Evolutionary conservation across 2,113 vertebrate genomes (phyloP).

Genomic region (Shinisaurus crocodilurus): DNA sequence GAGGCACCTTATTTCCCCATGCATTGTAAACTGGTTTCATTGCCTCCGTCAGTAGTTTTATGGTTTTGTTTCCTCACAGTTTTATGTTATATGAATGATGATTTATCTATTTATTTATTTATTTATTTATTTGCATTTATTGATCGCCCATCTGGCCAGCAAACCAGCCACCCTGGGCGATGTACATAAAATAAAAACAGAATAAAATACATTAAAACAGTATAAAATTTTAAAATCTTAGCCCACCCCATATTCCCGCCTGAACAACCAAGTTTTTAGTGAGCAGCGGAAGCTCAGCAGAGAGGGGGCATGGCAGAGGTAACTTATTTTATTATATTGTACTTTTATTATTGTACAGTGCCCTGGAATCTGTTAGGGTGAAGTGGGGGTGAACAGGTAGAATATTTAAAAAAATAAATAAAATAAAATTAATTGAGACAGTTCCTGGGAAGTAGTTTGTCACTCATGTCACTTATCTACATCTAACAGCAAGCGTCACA

Average conservation of each 20-base stretch:
- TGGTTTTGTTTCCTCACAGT: background rate
- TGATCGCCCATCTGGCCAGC: no score
- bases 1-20: background rate
- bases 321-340: no score
- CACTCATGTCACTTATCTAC: background rate
- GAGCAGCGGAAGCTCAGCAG: no score
- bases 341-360: background rate
- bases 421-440: background rate
- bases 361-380: background rate
- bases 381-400: background rate
- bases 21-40: background rate
- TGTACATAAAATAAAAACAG: no score
- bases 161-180: no score
- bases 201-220: no score
- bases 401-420: background rate
- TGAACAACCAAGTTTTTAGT: no score
- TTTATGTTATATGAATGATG: background rate
- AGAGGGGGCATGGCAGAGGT: no score
- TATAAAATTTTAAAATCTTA: no score
- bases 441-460: background rate
- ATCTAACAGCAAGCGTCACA: slow-evolving; percentile 26
- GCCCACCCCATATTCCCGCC: no score
- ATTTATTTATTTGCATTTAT: no score
- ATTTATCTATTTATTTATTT: background rate
- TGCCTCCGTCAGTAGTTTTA: background rate